Percentiles rank a stretch among this genome's conserved stretches.
phyloP scores from a whole-genome alignment of 2,797 vertebrate genomes.

The Melanotaenia trifasciata region DNA sequence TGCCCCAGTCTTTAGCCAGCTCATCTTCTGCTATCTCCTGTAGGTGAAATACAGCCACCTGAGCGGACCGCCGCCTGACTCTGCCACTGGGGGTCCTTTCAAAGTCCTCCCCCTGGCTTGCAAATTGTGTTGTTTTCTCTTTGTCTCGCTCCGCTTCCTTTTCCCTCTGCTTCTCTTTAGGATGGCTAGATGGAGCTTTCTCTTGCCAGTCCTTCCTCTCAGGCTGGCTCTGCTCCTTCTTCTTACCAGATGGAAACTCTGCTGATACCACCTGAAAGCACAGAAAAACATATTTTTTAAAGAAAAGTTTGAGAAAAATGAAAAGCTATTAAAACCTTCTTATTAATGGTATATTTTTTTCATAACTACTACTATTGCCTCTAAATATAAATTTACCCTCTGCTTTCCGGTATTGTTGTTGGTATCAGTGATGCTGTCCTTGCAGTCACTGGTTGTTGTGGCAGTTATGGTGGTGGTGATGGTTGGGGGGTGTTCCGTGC shows the following conservation, averaged over 20 bases:
- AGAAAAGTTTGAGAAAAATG: conserved; percentile 14
- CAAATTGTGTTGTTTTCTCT: conserved; percentile 63
- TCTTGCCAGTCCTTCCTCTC: conserved; percentile 62
- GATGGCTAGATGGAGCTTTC: conserved; percentile 4
- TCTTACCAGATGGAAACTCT: conserved; percentile 62
- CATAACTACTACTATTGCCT: background rate
- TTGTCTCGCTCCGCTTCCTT: conserved; percentile 78
- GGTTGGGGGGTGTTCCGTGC: conserved; percentile 73
- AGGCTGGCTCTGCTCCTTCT: conserved; percentile 60
- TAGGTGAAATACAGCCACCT: conserved; percentile 96
- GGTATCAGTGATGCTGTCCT: conserved; percentile 64
- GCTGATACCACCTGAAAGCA: conserved; percentile 69
- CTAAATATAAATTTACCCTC: conserved; percentile 57
- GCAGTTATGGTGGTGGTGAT: conserved; percentile 44
- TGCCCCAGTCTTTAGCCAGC: conserved; percentile 93
- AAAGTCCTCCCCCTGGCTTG: conserved; percentile 85
- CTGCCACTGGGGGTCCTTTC: conserved; percentile 95
- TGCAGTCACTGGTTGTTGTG: conserved; percentile 47
- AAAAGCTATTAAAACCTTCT: background rate
- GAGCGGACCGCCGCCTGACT: conserved; percentile 92
- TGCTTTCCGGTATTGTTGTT: conserved; percentile 79
- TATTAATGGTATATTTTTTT: background rate
- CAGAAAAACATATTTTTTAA: conserved; percentile 17
- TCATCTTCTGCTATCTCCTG: conserved; percentile 98
- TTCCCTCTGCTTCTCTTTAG: conserved; percentile 65